phyloP scores from a whole-genome alignment of 1,140 invertebrate genomes.

The Neodiprion pinetum region DNA sequence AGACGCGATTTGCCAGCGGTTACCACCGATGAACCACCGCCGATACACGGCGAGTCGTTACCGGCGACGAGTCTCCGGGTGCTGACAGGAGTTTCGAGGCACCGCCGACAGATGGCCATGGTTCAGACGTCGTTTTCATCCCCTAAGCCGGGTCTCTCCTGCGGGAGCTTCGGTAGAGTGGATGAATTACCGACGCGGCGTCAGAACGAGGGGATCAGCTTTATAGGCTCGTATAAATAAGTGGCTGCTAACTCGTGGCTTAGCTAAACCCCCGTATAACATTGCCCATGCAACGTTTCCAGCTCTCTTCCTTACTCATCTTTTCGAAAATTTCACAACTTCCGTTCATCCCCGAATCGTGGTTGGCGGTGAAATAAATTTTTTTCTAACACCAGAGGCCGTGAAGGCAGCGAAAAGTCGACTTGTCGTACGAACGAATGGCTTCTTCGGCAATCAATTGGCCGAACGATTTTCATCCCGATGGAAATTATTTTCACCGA shows the following conservation, averaged over 20 bases:
- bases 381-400: no score
- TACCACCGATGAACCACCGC: constrained; percentile 50
- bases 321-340: no score
- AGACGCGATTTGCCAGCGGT: constrained; percentile 17
- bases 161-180: constrained; percentile 33
- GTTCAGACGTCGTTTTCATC: constrained; percentile 56
- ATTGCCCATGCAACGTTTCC: background rate
- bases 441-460: no score
- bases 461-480: no score
- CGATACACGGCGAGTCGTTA: constrained; percentile 53
- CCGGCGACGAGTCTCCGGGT: constrained; percentile 43
- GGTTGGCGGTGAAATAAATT: no score
- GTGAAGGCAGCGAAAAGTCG: no score
- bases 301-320: no score
- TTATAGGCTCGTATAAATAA: constrained; percentile 41
- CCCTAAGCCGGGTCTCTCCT: constrained; percentile 40
- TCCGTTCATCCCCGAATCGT: no score
- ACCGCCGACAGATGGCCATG: constrained; percentile 56
- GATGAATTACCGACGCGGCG: constrained; percentile 58
- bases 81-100: constrained; percentile 49
- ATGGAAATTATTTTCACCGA: no score
- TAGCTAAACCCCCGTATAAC: background rate
- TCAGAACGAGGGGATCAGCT: constrained; percentile 37
- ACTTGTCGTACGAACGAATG: no score
- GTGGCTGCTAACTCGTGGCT: constrained; percentile 24